Evolutionary conservation across 1,140 invertebrate genomes (phyloP).

Genomic region (Dendrolimus punctatus): DNA sequence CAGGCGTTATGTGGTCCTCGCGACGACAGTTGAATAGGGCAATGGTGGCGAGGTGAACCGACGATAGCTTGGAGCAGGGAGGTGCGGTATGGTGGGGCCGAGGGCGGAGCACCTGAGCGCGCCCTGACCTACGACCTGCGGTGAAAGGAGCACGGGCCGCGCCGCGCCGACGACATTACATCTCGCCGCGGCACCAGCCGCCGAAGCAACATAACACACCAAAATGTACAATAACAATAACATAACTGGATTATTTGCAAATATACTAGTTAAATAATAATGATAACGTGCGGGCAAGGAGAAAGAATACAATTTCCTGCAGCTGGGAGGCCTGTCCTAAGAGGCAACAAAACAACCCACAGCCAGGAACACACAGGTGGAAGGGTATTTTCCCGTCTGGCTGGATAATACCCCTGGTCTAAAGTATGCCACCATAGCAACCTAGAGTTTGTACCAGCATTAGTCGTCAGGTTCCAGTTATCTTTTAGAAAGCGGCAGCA

Average conservation of each 20-base stretch:
- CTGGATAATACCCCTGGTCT: too few relatives aligned
- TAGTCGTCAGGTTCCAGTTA: too few relatives aligned
- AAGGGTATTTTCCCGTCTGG: too few relatives aligned
- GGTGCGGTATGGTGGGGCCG: conserved; percentile 23
- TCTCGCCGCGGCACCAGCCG: conserved; percentile 17
- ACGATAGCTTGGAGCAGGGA: conserved; percentile 19
- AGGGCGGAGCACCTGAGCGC: conserved; percentile 66
- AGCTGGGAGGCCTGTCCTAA: too few relatives aligned
- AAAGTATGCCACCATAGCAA: too few relatives aligned
- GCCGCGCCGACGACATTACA: conserved; percentile 40
- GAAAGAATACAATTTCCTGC: too few relatives aligned
- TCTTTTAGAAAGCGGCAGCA: too few relatives aligned
- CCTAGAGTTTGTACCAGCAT: too few relatives aligned
- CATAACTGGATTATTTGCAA: conserved; percentile 1
- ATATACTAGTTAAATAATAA: too few relatives aligned
- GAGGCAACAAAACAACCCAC: too few relatives aligned
- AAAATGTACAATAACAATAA: conserved; percentile 24
- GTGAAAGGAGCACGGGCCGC: conserved; percentile 61
- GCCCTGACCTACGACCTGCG: conserved; percentile 67
- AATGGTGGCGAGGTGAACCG: conserved; percentile 34
- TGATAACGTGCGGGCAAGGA: too few relatives aligned
- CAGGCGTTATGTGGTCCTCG: conserved; percentile 44
- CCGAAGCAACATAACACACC: conserved; percentile 37
- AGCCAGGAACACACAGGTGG: too few relatives aligned
- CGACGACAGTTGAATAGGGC: conserved; percentile 65